Evolutionary conservation across 2,113 vertebrate genomes (phyloP).

Genomic region (Okapia johnstoni): DNA sequence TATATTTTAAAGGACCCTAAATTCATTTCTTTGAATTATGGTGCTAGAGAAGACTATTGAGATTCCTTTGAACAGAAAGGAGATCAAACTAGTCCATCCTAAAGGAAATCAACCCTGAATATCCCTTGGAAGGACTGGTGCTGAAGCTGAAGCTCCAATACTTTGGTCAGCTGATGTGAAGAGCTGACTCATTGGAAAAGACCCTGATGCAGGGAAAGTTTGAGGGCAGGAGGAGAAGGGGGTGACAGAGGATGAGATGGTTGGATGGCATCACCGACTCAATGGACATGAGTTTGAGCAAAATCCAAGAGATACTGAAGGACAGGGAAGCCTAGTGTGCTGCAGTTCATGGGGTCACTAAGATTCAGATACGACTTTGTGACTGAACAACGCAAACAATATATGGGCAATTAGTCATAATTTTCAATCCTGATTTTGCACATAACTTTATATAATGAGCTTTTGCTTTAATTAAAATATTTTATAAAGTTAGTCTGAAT

Average conservation of each 20-base stretch:
- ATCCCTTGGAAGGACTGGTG: not conserved
- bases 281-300: not conserved
- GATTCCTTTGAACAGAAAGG: not conserved
- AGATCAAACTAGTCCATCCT: not conserved
- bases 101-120: not conserved
- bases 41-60: not conserved
- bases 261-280: not conserved
- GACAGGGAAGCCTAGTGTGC: not conserved
- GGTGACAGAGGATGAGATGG: not conserved
- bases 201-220: not conserved
- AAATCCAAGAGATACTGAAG: not conserved
- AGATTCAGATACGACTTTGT: not conserved
- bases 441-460: not conserved
- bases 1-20: not conserved
- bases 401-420: not conserved
- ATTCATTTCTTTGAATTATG: not conserved
- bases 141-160: not conserved
- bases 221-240: not conserved
- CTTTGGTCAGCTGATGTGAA: not conserved
- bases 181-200: not conserved
- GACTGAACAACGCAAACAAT: not conserved
- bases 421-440: not conserved
- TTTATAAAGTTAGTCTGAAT: not conserved
- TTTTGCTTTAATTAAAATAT: not conserved
- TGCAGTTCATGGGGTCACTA: not conserved